These are phyloP conservation scores for Spea bombifrons DNA, from an alignment of 2,113 vertebrate species.

Conservation along the genomic window DNA sequence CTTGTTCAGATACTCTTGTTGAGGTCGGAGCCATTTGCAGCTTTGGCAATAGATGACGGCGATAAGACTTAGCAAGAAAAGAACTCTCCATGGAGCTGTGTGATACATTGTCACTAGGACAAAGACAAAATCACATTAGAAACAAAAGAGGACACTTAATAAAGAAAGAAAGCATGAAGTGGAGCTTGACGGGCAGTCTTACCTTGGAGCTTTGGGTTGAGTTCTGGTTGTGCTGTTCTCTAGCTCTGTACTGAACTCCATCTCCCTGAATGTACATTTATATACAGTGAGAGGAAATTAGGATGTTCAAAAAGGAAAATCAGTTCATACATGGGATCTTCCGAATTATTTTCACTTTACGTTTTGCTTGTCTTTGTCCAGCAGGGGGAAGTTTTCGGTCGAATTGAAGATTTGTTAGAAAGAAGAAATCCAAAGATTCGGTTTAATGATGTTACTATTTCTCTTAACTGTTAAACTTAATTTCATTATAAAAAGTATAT, in stretches of 20 bases:
- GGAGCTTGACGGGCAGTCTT: too few relatives aligned
- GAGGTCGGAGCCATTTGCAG: conserved; percentile 20
- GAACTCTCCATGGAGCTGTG: background rate
- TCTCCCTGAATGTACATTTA: background rate
- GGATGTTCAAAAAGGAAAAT: background rate
- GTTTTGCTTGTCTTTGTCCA: too few relatives aligned
- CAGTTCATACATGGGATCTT: background rate
- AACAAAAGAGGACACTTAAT: background rate
- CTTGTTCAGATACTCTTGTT: background rate
- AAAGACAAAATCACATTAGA: background rate
- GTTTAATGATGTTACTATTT: too few relatives aligned
- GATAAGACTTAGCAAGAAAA: background rate
- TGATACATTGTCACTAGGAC: background rate
- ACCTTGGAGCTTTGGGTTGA: background rate
- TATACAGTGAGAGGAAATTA: background rate
- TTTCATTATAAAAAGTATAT: too few relatives aligned
- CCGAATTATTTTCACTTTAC: background rate
- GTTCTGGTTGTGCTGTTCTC: background rate
- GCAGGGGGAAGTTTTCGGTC: too few relatives aligned
- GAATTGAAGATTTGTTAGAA: too few relatives aligned
- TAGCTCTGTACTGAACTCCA: background rate
- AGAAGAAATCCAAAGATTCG: too few relatives aligned
- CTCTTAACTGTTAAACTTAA: too few relatives aligned
- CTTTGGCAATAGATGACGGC: background rate
- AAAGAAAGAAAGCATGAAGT: background rate